Conservation (phyloP, 2,888 invertebrate genomes). For the Malthinus flaveolus region DNA sequence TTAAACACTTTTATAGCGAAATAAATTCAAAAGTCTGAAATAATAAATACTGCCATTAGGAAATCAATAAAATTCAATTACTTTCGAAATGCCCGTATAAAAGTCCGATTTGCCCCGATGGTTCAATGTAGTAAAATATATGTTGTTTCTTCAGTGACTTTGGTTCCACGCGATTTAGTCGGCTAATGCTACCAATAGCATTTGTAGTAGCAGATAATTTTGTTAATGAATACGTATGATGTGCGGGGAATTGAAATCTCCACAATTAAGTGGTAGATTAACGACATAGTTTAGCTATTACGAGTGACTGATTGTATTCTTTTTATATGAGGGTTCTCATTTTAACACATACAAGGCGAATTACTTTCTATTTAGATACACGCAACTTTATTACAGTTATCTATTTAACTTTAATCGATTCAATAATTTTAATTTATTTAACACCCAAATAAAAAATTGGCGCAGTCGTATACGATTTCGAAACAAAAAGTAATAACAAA, state of each 20-base stretch:
- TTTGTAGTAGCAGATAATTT: slow-evolving; percentile 40
- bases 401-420: no score
- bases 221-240: slow-evolving; percentile 43
- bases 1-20: no score
- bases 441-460: no score
- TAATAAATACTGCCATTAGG: slow-evolving; percentile 25
- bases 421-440: no score
- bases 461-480: no score
- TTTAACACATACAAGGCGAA: background rate
- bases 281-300: slow-evolving; percentile 34
- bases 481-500: no score
- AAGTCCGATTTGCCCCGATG: slow-evolving; percentile 24
- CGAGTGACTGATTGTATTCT: slow-evolving; percentile 37
- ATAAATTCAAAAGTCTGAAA: slow-evolving; percentile 14
- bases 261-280: slow-evolving; percentile 43
- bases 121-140: slow-evolving; percentile 34
- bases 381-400: no score
- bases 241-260: slow-evolving; percentile 42
- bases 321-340: slow-evolving; percentile 15
- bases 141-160: slow-evolving; percentile 38
- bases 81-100: slow-evolving; percentile 29
- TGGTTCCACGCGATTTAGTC: slow-evolving; percentile 42
- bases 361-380: background rate
- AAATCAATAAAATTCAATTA: slow-evolving; percentile 32
- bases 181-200: slow-evolving; percentile 34